Percentiles rank a stretch among this genome's conserved stretches.
Evolutionary conservation across 2,797 vertebrate species (phyloP).

Genomic region (Macrochelys suwanniensis): DNA sequence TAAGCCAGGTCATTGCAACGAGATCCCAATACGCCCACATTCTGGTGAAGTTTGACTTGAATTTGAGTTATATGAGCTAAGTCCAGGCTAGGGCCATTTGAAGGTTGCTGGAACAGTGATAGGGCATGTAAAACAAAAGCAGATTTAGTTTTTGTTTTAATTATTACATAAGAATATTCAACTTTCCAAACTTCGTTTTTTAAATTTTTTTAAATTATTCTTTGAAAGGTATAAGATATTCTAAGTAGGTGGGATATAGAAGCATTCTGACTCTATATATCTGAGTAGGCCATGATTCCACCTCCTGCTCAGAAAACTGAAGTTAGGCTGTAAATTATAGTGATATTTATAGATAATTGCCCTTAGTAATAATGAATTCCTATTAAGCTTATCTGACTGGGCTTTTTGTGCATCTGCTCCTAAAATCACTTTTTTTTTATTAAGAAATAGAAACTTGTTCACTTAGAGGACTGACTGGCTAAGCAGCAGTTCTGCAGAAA

Average conservation of each 20-base stretch:
- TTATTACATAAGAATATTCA: neutral
- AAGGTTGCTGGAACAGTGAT: neutral
- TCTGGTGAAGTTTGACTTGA: neutral
- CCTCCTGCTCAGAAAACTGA: neutral
- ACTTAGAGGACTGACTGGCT: neutral
- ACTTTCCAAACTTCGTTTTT: neutral
- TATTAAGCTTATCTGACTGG: neutral
- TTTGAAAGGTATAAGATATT: neutral
- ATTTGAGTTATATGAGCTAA: neutral
- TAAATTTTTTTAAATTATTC: neutral
- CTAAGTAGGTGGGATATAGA: neutral
- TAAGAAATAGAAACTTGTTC: neutral
- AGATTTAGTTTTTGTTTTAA: neutral
- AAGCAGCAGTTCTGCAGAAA: too few relatives aligned
- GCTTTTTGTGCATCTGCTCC: neutral
- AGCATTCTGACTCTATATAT: neutral
- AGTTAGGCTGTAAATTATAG: neutral
- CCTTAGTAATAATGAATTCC: neutral
- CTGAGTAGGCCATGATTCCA: neutral
- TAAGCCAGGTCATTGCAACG: neutral
- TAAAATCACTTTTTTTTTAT: neutral
- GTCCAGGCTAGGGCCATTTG: neutral
- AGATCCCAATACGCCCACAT: neutral
- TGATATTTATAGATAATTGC: neutral
- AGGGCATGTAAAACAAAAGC: neutral